Base-by-base conservation (phyloP, 92 coral and sea anemone genomes). In the Parazoanthus atlanticus region DNA sequence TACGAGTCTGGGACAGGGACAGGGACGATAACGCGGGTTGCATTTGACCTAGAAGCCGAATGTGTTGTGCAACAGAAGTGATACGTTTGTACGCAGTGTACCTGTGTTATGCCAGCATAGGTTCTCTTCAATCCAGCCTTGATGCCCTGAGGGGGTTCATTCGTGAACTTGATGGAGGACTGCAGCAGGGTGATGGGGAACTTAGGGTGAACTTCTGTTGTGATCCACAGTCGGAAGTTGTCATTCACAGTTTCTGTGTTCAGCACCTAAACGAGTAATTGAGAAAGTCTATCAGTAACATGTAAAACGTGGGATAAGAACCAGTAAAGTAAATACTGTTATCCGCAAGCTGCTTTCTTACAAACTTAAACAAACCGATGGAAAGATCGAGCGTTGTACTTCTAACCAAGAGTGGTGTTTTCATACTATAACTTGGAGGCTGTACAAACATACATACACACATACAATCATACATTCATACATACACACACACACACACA, bases 61-160 rank as follows among this genome's bases (percentile, higher is more conserved):
- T 25, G 66, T 23, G 16, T 21, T 61, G 69, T 61, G 69, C 58
- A 61, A 61, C 26, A 23, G 69, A 61, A 21, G 21, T 61, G 2
- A 4, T 5, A 21, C 69, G n/a, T 23, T 1, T 61, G 69, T 61
- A 28, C 26, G n/a, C 69, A 19, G 69, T 7, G 69, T 71, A 97
- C 99, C 99, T 97, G 99, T 70, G 99, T 91, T 69, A 97, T 91
- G 19, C 98, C 98, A 75, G 98, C 99, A 71, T 97, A 97, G 6
- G 99, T 97, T 93, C 99, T 89, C 90, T 97, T 97, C 85, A 97
- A 82, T 6, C 99, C 99, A 16, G 99, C 98, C 52, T 97, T 97
- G 82, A 97, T 95, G 23, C 99, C 99, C 46, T 97, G 96, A 17
- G 99, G 99, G 31, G 99, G 99, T 89, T 97, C 99, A 81, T 97